These are phyloP conservation scores for Saccostrea glomerata DNA, from an alignment of 1,140 invertebrate genomes.

Conservation along the genomic window DNA sequence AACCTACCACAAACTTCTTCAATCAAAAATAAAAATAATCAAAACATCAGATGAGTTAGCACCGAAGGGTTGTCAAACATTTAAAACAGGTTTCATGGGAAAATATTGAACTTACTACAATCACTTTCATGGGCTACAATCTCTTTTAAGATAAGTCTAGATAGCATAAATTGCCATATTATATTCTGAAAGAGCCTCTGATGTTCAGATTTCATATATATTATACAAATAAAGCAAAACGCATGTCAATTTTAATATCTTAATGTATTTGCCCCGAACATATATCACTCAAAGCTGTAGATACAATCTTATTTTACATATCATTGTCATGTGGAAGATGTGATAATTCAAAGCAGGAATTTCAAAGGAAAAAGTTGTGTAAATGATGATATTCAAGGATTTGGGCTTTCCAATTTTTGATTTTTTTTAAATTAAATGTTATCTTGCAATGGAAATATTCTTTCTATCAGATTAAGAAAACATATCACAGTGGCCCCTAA, in stretches of 20 bases:
- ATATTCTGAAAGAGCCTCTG: background rate
- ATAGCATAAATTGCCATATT: background rate
- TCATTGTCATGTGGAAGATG: background rate
- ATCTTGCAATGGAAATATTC: background rate
- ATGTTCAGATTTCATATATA: background rate
- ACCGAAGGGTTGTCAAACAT: background rate
- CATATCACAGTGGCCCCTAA: no score
- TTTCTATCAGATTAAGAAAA: no score
- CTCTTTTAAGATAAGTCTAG: no score
- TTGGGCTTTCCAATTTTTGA: background rate
- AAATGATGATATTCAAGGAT: background rate
- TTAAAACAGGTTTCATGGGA: background rate
- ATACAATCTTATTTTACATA: conserved; percentile 25
- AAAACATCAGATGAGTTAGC: background rate
- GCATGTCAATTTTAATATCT: background rate
- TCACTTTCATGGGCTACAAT: background rate
- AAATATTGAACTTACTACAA: background rate
- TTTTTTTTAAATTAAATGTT: background rate
- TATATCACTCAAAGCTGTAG: background rate
- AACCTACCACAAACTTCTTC: background rate
- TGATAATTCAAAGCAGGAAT: background rate
- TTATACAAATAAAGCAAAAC: conserved; percentile 6
- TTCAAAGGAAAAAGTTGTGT: background rate
- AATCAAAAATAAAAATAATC: background rate
- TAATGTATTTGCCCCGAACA: background rate